Percentiles rank a stretch among this genome's conserved stretches.
These are phyloP conservation scores for Strigops habroptila DNA, from an alignment of 2,113 vertebrate species.

Conservation along the genomic window DNA sequence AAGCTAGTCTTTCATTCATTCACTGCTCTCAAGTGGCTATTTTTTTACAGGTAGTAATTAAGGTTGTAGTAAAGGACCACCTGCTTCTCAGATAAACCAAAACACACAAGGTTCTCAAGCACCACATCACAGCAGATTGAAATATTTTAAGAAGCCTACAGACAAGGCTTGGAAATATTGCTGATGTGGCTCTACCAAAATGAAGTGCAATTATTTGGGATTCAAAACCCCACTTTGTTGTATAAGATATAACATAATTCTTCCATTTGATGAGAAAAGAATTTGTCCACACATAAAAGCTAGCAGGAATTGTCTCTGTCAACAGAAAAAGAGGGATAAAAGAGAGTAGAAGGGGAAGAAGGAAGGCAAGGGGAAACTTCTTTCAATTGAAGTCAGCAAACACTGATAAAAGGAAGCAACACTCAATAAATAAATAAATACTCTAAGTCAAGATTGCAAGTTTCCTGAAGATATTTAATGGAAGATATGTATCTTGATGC, in stretches of 20 bases:
- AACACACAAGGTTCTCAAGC: neutral
- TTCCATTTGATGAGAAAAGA: neutral
- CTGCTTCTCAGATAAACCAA: neutral
- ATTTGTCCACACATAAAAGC: neutral
- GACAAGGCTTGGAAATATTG: neutral
- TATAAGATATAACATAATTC: neutral
- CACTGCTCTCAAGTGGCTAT: neutral
- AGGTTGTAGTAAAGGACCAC: neutral
- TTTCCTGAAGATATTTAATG: neutral
- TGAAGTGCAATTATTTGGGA: neutral
- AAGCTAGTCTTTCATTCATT: neutral
- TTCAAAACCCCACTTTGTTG: neutral
- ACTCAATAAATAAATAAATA: neutral
- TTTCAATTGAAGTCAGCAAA: neutral
- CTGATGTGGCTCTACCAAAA: neutral
- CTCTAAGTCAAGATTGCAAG: neutral
- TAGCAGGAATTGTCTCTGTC: neutral
- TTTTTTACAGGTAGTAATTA: neutral
- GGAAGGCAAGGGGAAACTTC: neutral
- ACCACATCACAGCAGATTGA: neutral
- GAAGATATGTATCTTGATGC: neutral
- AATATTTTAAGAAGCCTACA: neutral
- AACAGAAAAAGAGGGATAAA: neutral
- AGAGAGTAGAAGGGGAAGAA: rapidly evolving
- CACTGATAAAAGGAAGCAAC: neutral